Evolutionary conservation across 35 echinoderm and acorn worm species (phyloP).

Genomic region (Lytechinus variegatus): DNA sequence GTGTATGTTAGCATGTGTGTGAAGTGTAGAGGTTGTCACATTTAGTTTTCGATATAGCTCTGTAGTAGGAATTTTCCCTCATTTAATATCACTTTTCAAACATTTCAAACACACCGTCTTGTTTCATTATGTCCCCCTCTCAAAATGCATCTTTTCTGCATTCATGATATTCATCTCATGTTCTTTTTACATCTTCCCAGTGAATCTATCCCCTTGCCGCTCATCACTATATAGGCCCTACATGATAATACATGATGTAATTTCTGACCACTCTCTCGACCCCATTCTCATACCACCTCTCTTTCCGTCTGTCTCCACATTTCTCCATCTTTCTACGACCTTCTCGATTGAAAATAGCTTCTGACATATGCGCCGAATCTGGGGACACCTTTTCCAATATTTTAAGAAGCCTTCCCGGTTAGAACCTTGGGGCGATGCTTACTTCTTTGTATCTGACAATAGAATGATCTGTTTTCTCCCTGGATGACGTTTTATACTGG

Average conservation of each 20-base stretch:
- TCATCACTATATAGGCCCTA: no score
- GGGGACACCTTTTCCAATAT: not conserved
- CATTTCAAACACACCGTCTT: no score
- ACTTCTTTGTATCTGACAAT: not conserved
- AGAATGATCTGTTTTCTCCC: not conserved
- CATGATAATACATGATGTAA: not conserved
- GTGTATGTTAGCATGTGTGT: no score
- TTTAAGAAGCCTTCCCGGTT: not conserved
- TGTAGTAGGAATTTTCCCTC: no score
- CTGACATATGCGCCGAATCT: not conserved
- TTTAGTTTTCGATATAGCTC: no score
- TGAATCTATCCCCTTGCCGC: no score
- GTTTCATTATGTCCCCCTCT: no score
- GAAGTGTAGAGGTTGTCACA: no score
- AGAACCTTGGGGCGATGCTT: conserved; percentile 7
- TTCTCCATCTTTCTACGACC: not conserved
- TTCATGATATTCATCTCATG: no score
- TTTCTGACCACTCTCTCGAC: not conserved
- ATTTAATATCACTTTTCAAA: no score
- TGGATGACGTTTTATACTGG: conserved; percentile 2
- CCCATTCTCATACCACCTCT: not conserved
- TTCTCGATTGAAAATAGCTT: not conserved
- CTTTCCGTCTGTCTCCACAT: not conserved
- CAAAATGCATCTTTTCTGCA: no score
- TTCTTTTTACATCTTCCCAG: no score